Evolutionary conservation across 1,140 invertebrate genomes (phyloP), one percentile per base, ranked within the genome.

Genomic region (Panulirus ornatus): DNA sequence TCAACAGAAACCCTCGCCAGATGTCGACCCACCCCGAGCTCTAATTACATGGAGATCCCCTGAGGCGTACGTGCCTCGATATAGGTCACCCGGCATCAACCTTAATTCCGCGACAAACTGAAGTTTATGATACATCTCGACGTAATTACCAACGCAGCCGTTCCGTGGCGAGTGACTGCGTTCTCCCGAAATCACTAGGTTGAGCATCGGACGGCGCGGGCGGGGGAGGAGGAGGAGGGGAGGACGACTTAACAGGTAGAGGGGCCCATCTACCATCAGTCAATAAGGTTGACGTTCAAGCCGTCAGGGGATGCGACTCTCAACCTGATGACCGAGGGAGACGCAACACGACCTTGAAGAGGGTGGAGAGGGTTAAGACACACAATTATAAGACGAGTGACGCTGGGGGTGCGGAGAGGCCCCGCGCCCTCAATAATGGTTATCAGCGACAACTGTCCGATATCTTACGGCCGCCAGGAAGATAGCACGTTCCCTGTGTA

Each of bases 351-450:
- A 38, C 54, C 78, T 58, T 42, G 58, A 38, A 19, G 47, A 42
- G 54, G 34, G 36, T 34, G 22, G 81, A 40, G 44, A 58, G 58
- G 14, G 58, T 34, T 30, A 71, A 84, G 81, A 84, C 81, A n/a
- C 42, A 58, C 81, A 84, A 84, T 84, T 84, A 84, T 84, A 84
- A 84, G n/a, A 84, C 44, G 81, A 84, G 58, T 84, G 70, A 84
- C 40, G 51, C 42, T 75, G 22, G 54, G 36, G 54, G 51, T 34
- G n/a, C 14, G 51, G 79, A 83, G 79, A 63, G 58, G 79, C 54
- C 51, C 3, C 44, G 36, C 19, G 63, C 47, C 70, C 70, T 84
- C 81, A 84, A 54, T 84, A 84, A 84, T 84, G 30, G 81, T 70
- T 70, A 84, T 84, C 81, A 84, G 34, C 81, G 38, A 51, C 81